Evolutionary conservation across 2,113 vertebrate species (phyloP), one percentile per base, ranked within the genome.

Genomic region (Gallinago undulata): DNA sequence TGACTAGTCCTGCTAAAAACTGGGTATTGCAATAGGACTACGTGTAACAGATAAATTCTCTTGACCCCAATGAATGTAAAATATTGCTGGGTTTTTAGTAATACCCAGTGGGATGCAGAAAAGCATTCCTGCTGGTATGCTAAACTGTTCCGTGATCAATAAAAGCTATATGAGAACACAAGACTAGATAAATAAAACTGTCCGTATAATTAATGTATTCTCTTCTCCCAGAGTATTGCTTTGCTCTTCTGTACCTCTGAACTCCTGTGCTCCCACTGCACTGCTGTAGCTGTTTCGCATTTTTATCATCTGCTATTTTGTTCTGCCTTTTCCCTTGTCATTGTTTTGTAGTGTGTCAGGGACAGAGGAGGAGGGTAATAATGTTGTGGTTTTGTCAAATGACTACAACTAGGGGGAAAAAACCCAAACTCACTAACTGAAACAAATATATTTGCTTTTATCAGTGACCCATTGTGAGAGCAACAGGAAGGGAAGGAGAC

Each of bases 61-160:
- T 84, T 89, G 88, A 73, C 31, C 51, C 78, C 50, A 92, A 45
- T 84, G 76, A 62, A 68, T 37, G 62, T 70, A 89, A 64, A 93
- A 95, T 90, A 89, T 53, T 27, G 64, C 50, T 73, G 45, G 59
- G 13, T 39, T 94, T 84, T 95, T 66, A 92, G 48, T 59, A 87
- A 69, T 72, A 60, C 53, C 16, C 86, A 68, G 33, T 23, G 80
- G 88, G 76, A 89, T 79, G 51, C 33, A 94, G 70, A 74, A 89
- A 62, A 93, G 22, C 64, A n/a, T 81, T 90, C 57, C 60, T 86
- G 33, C 39, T 90, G 53, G 47, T 95, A 87, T 92, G 86, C 76
- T 86, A 82, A 96, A 92, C 51, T 82, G 30, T 70, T 94, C 60
- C 72, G 23, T 90, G 90, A 90, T 97, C 95, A 91, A 94, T 91